phyloP scores from a whole-genome alignment of 2,797 vertebrate species.

The Acrossocheilus wenchowensis region DNA sequence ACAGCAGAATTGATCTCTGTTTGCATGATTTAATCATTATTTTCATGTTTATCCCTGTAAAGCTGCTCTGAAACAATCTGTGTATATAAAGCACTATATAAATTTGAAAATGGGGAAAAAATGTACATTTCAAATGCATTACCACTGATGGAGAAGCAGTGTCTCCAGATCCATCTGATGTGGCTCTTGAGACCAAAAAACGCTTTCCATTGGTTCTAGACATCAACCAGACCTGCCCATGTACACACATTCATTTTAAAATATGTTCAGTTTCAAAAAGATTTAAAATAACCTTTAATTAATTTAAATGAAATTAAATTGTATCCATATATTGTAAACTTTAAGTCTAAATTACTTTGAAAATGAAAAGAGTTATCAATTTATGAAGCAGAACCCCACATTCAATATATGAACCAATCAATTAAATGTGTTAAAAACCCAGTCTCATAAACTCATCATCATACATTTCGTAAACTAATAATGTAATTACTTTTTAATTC shows the following conservation, averaged over 20 bases:
- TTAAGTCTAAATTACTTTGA: not conserved
- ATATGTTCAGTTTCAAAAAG: not conserved
- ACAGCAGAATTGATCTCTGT: no score
- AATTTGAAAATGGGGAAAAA: not conserved
- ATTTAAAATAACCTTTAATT: not conserved
- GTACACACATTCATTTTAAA: constrained; percentile 24
- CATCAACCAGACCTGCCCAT: constrained; percentile 40
- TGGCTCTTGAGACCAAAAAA: constrained; percentile 1
- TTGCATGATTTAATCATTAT: not conserved
- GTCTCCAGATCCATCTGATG: constrained; percentile 5
- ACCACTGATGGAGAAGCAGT: not conserved
- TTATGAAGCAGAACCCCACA: not conserved
- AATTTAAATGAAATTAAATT: not conserved
- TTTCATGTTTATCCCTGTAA: not conserved
- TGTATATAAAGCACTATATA: not conserved
- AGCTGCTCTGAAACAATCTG: not conserved
- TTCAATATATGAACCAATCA: not conserved
- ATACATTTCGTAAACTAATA: not conserved
- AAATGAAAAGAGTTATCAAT: not conserved
- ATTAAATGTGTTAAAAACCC: not conserved
- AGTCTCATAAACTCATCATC: not conserved
- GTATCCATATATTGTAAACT: not conserved
- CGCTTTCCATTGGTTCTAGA: constrained; percentile 36
- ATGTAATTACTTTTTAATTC: not conserved
- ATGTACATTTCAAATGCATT: not conserved